Evolutionary conservation across 2,797 vertebrate genomes (phyloP), one percentile per base, ranked within the genome.

Genomic region (Onychomys torridus): DNA sequence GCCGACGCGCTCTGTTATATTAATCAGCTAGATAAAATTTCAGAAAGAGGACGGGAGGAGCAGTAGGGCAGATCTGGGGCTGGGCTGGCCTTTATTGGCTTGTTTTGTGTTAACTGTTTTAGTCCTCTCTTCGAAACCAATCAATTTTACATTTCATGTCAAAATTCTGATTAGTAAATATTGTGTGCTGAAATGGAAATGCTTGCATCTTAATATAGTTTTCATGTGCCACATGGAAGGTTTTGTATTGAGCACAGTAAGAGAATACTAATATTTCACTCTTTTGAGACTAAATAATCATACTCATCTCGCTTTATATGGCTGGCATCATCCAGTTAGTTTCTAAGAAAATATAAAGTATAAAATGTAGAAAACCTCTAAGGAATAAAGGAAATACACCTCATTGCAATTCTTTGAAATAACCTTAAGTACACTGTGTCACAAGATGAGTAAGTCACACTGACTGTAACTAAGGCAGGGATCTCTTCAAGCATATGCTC

Each of bases 1-100:
- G 88, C 89, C 95, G 96, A 96, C 97, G 94, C 78, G 59, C 94
- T 94, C 93, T 84, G 95, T 95, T 95, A 87, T 94, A 97, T 94
- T 97, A 97, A 97, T 97, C 96, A 97, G 91, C 65, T 61, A 97
- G 90, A 96, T 79, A 95, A 57, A 69, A 83, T 85, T 87, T 93
- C 89, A 79, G 63, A 88, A 88, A 69, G 77, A 71, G 49, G 34
- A 69, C 32, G 75, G 37, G 55, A 63, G 14, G 46, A n/a, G 21
- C 49, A 94, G 13, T 40, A 57, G 88, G 46, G 27, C 14, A 84
- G 10, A 13, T 46, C n/a, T 69, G 77, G 34, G 5, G 8, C 61
- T 17, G 37, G 27, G 82, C 75, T 89, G 1, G 16, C 73, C 78
- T 87, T 91, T 92, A 55, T 55, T 55, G 12, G 52, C 55, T 32